Evolutionary conservation across 2,888 invertebrate species (phyloP).

Genomic region (Liodrosophila aerea): DNA sequence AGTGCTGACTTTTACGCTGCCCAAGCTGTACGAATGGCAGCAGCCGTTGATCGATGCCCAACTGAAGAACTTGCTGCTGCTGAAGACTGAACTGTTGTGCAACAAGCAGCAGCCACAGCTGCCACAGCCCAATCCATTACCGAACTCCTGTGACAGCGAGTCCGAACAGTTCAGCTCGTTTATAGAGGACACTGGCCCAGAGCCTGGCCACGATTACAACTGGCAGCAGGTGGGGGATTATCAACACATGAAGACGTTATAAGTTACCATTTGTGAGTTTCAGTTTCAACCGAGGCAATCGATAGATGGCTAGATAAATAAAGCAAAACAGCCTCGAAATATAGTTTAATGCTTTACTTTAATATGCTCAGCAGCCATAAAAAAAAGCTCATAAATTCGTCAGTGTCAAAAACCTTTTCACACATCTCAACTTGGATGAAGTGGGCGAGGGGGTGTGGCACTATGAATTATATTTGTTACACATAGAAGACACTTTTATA

Average conservation of each 20-base stretch:
- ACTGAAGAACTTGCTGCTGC: constrained; percentile 16
- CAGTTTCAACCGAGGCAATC: not conserved
- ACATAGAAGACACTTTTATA: constrained; percentile 50
- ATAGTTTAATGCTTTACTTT: constrained; percentile 1
- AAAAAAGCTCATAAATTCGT: constrained; percentile 32
- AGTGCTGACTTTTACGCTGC: constrained; percentile 47
- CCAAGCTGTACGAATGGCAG: constrained; percentile 50
- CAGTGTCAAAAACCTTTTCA: constrained; percentile 54
- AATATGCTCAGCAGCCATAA: not conserved
- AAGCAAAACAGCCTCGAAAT: not conserved
- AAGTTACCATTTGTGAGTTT: no score
- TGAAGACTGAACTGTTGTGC: constrained; percentile 11
- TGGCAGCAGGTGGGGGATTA: not conserved
- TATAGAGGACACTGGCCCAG: not conserved
- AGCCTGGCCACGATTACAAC: not conserved
- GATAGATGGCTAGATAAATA: not conserved
- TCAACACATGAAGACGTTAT: no score
- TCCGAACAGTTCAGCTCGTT: no score
- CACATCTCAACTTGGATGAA: constrained; percentile 29
- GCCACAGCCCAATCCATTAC: constrained; percentile 13
- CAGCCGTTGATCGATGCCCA: constrained; percentile 15
- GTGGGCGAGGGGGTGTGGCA: constrained; percentile 7
- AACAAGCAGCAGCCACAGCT: constrained; percentile 6
- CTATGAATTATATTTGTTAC: constrained; percentile 59
- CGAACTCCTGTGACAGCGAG: not conserved